Evolutionary conservation across 2,888 invertebrate species (phyloP), one percentile per base, ranked within the genome.

Genomic region (Hemithea aestivaria): DNA sequence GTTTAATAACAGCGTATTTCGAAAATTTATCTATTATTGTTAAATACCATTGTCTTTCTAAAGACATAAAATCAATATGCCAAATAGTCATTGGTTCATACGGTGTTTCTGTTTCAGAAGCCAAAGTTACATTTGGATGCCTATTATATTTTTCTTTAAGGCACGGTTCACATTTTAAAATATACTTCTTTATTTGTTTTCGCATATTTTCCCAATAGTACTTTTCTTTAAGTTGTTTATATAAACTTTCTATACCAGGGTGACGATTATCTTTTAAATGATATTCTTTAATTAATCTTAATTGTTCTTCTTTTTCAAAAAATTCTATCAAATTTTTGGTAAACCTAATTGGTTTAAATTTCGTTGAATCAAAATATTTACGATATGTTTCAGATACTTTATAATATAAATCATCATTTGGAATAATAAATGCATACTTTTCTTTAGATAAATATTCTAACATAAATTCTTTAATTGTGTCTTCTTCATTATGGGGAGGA

Each of bases 21-120:
- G 46, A 51, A 29, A 51, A 46, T 40, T 45, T 51, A 35, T 48
- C 51, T 23, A 48, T 48, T 6, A 48, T 42, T 0, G 46, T 46
- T 24, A 49, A 20, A 29, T 46, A 49, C 49, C 49, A 49, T 26
- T 49, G 40, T 35, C 34, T 25, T 40, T 49, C 44, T 39, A 49
- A 23, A 2, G 39, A 49, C 36, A 40, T 39, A 20, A 45, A 45
- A 24, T 42, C 45, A 9, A 25, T 35, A 8, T 35, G 27, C 40
- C 40, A 40, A 22, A 37, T 36, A 8, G 2, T 5, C 16, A 16
- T 16, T 4, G 16, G 16, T 5, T 16, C 16, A 16, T 16, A 16
- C 5, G 16, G 16, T 5, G 16, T 16, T 16, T 16, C 16, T 4
- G 16, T 16, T 16, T 16, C 16, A 2, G 16, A 16, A 5, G 16